A percentile compares a stretch with the other conserved stretches of the same genome.
These are phyloP conservation scores for Brachirus orientalis DNA, from an alignment of 2,113 vertebrate species.

Conservation along the genomic window DNA sequence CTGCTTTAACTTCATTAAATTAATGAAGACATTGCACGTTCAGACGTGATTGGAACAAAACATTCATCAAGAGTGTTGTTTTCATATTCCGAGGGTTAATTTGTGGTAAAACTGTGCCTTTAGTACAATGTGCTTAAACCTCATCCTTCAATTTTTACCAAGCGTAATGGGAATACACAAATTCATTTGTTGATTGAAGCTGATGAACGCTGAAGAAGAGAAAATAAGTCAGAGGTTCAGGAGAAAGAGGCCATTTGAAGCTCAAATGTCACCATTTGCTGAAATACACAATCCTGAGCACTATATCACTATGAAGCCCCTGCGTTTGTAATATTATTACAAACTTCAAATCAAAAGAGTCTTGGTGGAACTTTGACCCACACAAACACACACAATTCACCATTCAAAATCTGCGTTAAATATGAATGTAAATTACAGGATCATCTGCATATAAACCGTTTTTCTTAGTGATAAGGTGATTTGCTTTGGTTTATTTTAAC, in stretches of 20 bases:
- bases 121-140: neutral
- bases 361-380: conserved; percentile 1
- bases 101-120: neutral
- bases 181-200: conserved; percentile 20
- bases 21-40: neutral
- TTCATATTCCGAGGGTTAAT: no score
- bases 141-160: conserved; percentile 14
- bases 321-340: conserved; percentile 43
- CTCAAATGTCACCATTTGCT: conserved; percentile 9
- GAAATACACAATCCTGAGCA: conserved; percentile 6
- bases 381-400: neutral
- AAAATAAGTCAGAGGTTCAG: conserved; percentile 21
- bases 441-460: no score
- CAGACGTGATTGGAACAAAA: neutral
- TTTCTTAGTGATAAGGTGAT: no score
- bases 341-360: conserved; percentile 22
- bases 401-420: conserved; percentile 9
- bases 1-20: neutral
- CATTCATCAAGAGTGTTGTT: neutral
- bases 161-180: conserved; percentile 36
- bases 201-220: conserved; percentile 25
- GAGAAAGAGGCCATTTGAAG: conserved; percentile 11
- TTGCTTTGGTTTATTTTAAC: no score
- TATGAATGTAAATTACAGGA: neutral
- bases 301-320: conserved; percentile 15